Conservation (phyloP, 2,797 vertebrate genomes). For the Eremophila alpestris region DNA sequence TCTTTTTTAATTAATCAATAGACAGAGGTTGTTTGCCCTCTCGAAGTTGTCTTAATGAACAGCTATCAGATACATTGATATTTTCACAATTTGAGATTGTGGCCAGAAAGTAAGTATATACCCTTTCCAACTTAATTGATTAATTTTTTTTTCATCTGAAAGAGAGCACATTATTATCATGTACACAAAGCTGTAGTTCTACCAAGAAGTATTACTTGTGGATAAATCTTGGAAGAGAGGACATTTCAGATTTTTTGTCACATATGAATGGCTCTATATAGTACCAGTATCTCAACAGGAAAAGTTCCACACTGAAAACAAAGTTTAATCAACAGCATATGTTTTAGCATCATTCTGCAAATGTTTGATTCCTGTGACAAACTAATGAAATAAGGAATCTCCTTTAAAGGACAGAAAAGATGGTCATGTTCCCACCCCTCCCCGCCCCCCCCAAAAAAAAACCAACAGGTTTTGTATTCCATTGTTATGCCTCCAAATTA, state of each 20-base stretch:
- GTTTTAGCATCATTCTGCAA: not conserved
- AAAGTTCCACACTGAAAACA: not conserved
- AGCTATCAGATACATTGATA: not conserved
- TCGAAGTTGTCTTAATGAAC: not conserved
- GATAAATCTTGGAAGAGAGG: not conserved
- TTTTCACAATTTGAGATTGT: not conserved
- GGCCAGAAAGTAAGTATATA: not conserved
- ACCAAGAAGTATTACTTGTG: not conserved
- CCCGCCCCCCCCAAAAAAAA: fast-evolving
- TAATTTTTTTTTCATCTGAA: not conserved
- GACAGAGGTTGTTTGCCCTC: not conserved
- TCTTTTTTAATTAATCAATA: not conserved
- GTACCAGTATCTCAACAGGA: not conserved
- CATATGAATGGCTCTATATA: not conserved
- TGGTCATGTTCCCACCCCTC: not conserved
- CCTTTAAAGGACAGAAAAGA: not conserved
- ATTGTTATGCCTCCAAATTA: not conserved
- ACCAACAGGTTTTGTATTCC: not conserved
- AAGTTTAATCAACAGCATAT: not conserved
- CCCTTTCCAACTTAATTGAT: not conserved
- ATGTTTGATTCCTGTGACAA: not conserved
- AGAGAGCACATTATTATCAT: not conserved
- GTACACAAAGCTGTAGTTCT: not conserved
- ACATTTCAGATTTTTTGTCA: not conserved
- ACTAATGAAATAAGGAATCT: not conserved